A percentile compares a stretch with the other conserved stretches of the same genome.
Evolutionary conservation across 2,113 vertebrate genomes (phyloP).

Genomic region (Podarcis raffonei): DNA sequence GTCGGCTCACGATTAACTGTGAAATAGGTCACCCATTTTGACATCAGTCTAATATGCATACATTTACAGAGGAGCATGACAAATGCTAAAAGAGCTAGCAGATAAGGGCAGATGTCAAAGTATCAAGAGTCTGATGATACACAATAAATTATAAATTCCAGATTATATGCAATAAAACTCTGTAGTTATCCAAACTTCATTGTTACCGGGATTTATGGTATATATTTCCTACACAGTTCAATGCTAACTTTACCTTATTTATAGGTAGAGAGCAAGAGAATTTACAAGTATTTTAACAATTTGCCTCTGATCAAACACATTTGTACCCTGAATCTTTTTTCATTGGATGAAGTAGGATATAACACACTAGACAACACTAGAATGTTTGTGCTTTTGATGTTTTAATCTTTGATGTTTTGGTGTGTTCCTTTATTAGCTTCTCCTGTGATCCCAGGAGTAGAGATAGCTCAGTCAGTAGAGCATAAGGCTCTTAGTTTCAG

Average conservation of each 20-base stretch:
- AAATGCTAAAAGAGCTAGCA: not conserved
- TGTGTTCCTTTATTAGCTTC: too few relatives aligned
- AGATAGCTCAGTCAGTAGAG: too few relatives aligned
- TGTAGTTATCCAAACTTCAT: not conserved
- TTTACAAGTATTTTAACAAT: too few relatives aligned
- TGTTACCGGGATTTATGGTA: not conserved
- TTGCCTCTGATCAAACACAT: too few relatives aligned
- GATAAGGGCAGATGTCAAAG: constrained; percentile 15
- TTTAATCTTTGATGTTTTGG: too few relatives aligned
- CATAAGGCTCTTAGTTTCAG: too few relatives aligned
- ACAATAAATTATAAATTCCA: not conserved
- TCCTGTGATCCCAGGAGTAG: too few relatives aligned
- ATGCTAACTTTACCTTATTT: not conserved
- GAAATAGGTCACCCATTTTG: not conserved
- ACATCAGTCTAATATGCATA: not conserved
- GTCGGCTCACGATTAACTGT: not conserved
- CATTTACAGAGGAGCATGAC: constrained; percentile 4
- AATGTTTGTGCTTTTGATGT: too few relatives aligned
- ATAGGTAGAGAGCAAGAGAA: not conserved
- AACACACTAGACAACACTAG: too few relatives aligned
- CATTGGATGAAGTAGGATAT: too few relatives aligned
- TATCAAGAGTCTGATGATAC: not conserved
- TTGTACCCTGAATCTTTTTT: too few relatives aligned
- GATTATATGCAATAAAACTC: not conserved
- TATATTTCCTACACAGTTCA: not conserved